These are phyloP conservation scores for Melanotaenia trifasciata DNA, from an alignment of 2,797 vertebrate species.

Conservation along the genomic window DNA sequence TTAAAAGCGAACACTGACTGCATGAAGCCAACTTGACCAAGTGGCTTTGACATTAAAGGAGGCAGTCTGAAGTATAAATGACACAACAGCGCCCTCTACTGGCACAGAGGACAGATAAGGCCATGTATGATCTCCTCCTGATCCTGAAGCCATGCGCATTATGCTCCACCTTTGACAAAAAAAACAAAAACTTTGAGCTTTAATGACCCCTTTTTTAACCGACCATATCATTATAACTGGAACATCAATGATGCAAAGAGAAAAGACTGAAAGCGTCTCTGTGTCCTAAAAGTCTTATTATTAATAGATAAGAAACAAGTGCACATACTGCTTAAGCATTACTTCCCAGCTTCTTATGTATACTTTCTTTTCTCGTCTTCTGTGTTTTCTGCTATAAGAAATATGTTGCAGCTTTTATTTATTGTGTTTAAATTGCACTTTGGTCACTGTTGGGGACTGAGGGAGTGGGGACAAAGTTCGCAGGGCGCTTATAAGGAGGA, in stretches of 20 bases:
- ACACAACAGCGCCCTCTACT: slow-evolving; percentile 59
- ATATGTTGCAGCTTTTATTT: slow-evolving; percentile 49
- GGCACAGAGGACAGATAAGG: background rate
- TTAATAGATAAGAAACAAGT: background rate
- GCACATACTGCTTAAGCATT: background rate
- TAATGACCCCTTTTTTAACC: background rate
- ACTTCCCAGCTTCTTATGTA: background rate
- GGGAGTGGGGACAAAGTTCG: slow-evolving; percentile 85
- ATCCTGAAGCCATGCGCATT: background rate
- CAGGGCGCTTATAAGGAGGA: slow-evolving; percentile 74
- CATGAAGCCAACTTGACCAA: background rate
- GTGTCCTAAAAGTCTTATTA: background rate
- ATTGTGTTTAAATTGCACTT: slow-evolving; percentile 79
- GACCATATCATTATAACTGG: background rate
- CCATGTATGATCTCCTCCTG: background rate
- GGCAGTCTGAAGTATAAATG: background rate
- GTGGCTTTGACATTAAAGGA: no score
- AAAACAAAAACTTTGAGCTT: background rate
- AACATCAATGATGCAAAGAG: background rate
- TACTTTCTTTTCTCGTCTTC: slow-evolving; percentile 1
- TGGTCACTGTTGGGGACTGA: slow-evolving; percentile 75
- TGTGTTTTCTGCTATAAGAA: background rate
- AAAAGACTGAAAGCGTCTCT: background rate
- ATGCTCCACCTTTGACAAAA: background rate
- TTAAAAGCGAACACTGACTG: background rate